Evolutionary conservation across 2,797 vertebrate genomes (phyloP).

Genomic region (Psittacula derbiana): DNA sequence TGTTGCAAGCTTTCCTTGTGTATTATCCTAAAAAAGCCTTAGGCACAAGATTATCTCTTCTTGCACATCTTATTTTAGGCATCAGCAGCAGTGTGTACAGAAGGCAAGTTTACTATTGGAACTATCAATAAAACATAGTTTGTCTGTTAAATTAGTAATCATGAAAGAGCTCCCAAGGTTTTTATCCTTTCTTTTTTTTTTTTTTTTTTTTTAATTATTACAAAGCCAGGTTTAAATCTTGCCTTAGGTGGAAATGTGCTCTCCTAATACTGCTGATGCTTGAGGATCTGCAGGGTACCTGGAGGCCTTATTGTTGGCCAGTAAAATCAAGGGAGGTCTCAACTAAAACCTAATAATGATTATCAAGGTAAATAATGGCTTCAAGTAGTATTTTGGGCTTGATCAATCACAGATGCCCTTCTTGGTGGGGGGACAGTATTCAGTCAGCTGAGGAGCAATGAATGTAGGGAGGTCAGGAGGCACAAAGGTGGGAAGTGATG

Average conservation of each 20-base stretch:
- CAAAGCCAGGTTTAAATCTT: slow-evolving; percentile 64
- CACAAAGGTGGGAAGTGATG: neutral
- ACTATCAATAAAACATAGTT: slow-evolving; percentile 79
- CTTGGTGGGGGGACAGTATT: neutral
- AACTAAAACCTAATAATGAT: slow-evolving; percentile 61
- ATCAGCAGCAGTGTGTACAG: neutral
- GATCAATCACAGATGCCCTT: slow-evolving; percentile 3
- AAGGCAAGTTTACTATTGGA: slow-evolving; percentile 74
- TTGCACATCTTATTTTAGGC: slow-evolving; percentile 58
- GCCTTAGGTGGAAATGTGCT: slow-evolving; percentile 52
- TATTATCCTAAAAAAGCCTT: slow-evolving; percentile 27
- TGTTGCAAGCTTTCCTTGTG: slow-evolving; percentile 2
- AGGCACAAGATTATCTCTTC: slow-evolving; percentile 43
- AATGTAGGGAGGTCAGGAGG: accelerated
- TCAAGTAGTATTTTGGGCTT: slow-evolving; percentile 43
- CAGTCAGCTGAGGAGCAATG: neutral
- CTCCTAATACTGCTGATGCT: slow-evolving; percentile 27
- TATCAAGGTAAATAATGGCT: slow-evolving; percentile 69
- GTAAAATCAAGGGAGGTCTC: slow-evolving; percentile 33
- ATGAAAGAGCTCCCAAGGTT: slow-evolving; percentile 45
- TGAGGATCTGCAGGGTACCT: slow-evolving; percentile 54
- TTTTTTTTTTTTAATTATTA: slow-evolving; percentile 43
- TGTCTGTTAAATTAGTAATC: slow-evolving; percentile 77
- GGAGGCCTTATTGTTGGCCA: slow-evolving; percentile 32
- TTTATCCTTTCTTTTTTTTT: accelerated